Evolutionary conservation across 2,113 vertebrate species (phyloP).

Genomic region (Carassius auratus): DNA sequence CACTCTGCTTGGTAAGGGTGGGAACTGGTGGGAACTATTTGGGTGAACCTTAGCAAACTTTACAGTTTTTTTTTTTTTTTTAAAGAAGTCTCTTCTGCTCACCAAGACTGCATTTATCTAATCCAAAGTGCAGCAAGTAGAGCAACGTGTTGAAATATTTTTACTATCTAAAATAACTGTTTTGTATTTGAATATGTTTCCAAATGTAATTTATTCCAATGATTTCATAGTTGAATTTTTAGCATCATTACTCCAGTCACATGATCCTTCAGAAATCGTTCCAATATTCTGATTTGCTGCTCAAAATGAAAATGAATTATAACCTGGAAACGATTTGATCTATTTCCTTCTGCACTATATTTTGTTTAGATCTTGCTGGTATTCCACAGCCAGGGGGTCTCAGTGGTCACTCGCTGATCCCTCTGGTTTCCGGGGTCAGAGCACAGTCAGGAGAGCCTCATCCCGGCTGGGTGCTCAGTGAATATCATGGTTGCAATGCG

Average conservation of each 20-base stretch:
- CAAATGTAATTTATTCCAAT: not conserved
- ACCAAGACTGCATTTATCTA: not conserved
- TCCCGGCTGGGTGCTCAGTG: slow-evolving; percentile 87
- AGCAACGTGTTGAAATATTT: not conserved
- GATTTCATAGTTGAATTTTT: not conserved
- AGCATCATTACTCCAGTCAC: not conserved
- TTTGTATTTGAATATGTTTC: not conserved
- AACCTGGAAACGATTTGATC: not conserved
- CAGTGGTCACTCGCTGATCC: slow-evolving; percentile 87
- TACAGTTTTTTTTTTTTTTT: not conserved
- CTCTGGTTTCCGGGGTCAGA: slow-evolving; percentile 65
- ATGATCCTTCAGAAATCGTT: not conserved
- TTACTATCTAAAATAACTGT: not conserved
- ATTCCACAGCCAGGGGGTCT: slow-evolving; percentile 74
- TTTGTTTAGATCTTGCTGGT: slow-evolving; percentile 81
- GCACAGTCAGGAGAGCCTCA: slow-evolving; percentile 36
- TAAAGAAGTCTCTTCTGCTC: not conserved
- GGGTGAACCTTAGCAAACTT: not conserved
- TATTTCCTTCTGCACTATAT: not conserved
- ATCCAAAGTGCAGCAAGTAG: not conserved
- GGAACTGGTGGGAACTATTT: not conserved
- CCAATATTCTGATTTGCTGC: not conserved
- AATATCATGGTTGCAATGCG: slow-evolving; percentile 93
- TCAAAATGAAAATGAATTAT: too few relatives aligned
- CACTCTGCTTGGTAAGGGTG: slow-evolving; percentile 85